Evolutionary conservation across 2,113 vertebrate species (phyloP), one percentile per base, ranked within the genome.

Genomic region (Dasyprocta punctata): DNA sequence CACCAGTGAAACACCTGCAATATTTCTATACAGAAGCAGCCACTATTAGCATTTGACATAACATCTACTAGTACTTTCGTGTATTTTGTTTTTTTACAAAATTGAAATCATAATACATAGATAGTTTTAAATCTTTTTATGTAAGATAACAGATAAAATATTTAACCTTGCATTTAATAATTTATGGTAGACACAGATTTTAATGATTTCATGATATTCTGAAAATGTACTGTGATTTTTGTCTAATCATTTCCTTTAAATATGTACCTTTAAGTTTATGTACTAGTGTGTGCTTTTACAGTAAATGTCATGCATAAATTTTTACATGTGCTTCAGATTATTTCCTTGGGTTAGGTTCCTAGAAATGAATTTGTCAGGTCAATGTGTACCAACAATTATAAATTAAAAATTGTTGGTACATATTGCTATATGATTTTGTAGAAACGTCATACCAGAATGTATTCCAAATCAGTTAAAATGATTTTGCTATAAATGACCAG

Each of bases 141-240:
- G n/a, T 63, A 54, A n/a, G 28, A 85, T 93, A 52, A 77, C 8
- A 63, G 87, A 52, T 6, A 65, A 96, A 93, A 86, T 81, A 60
- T 92, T 86, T 89, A 87, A 84, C 44, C n/a, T 92, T 90, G 86
- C 24, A 52, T 84, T 96, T 84, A 73, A 83, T 73, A 78, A 80
- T 54, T 92, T 65, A 13, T 71, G 61, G 20, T n/a, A 65, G 92
- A 47, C 5, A 4, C 52, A 52, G 7, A 69, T 95, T 92, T 95
- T 80, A 89, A 56, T 93, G 38, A 7, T 82, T 88, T 95, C 71
- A 54, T 83, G 54, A n/a, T 84, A 80, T 38, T 93, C 78, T 91
- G 58, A 91, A 86, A 38, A 81, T 83, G 30, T 65, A 73, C 17
- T 5, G 14, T 75, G 44, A 67, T 82, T 93, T 90, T 96, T 81